Evolutionary conservation across 53 echinoderm and acorn worm genomes (phyloP).

Genomic region (Holothuria leucospilota): DNA sequence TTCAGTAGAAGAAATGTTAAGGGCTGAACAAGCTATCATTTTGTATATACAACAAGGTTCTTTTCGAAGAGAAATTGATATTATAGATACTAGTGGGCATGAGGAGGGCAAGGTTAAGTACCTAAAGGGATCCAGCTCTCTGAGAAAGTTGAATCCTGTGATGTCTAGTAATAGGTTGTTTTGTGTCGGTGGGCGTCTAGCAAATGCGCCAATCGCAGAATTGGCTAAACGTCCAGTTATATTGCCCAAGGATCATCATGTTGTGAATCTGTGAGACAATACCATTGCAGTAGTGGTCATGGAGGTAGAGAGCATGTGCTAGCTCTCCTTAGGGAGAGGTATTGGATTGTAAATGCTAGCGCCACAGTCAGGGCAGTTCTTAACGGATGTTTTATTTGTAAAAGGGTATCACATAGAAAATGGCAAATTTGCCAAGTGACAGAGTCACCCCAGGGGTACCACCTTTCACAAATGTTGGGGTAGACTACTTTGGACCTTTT

Average conservation of each 20-base stretch:
- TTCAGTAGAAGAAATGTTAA: conserved; percentile 46
- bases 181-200: conserved; percentile 62
- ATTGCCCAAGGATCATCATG: conserved; percentile 53
- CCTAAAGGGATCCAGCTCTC: conserved; percentile 25
- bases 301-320: conserved; percentile 68
- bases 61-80: conserved; percentile 48
- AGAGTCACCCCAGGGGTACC: background rate
- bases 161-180: conserved; percentile 49
- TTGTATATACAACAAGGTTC: conserved; percentile 55
- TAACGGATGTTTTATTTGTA: conserved; percentile 53
- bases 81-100: background rate
- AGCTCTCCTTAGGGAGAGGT: conserved; percentile 41
- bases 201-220: conserved; percentile 47
- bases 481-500: background rate
- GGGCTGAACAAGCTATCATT: conserved; percentile 52
- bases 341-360: conserved; percentile 57
- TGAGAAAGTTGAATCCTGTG: conserved; percentile 62
- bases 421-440: conserved; percentile 4
- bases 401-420: conserved; percentile 45
- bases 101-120: background rate
- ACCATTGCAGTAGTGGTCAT: conserved; percentile 49
- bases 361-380: conserved; percentile 47
- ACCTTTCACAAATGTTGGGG: background rate
- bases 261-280: conserved; percentile 61
- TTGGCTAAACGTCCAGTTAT: conserved; percentile 52